A percentile compares a stretch with the other conserved stretches of the same genome.
Conservation (phyloP, 2,113 vertebrate species). For the Anhinga anhinga region DNA sequence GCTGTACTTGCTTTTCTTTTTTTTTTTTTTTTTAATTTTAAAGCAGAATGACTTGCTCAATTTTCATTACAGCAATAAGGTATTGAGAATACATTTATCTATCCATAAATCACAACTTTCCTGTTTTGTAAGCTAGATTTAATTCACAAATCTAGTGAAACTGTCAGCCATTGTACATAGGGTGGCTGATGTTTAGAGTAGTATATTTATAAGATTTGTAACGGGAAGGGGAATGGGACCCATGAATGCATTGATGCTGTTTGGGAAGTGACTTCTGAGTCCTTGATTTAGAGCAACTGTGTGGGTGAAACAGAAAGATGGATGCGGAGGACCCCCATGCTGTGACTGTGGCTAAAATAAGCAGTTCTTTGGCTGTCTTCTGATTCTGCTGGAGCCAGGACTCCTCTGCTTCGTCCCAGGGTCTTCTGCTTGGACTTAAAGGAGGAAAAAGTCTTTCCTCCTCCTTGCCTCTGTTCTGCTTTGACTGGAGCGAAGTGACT, state of each 20-base stretch:
- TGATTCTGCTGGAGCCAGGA: neutral
- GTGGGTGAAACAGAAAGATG: neutral
- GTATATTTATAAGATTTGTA: neutral
- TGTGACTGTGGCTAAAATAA: neutral
- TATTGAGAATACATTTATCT: neutral
- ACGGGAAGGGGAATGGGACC: neutral
- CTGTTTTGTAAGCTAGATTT: neutral
- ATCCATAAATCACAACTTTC: neutral
- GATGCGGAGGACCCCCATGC: accelerated
- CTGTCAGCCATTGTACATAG: neutral
- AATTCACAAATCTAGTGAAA: neutral
- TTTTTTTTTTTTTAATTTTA: neutral
- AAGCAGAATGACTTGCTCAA: neutral
- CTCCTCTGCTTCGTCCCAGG: no score
- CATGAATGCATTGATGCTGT: neutral
- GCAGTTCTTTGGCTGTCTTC: neutral
- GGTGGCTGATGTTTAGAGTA: neutral
- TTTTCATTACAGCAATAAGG: neutral
- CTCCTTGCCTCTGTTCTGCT: neutral
- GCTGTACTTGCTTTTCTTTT: neutral
- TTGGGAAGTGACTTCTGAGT: neutral
- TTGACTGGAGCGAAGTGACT: neutral
- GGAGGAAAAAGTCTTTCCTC: neutral
- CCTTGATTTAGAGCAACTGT: neutral
- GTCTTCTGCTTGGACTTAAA: neutral